These are phyloP conservation scores for Synergus laeviventris DNA, from an alignment of 2,888 invertebrate genomes.

Conservation along the genomic window DNA sequence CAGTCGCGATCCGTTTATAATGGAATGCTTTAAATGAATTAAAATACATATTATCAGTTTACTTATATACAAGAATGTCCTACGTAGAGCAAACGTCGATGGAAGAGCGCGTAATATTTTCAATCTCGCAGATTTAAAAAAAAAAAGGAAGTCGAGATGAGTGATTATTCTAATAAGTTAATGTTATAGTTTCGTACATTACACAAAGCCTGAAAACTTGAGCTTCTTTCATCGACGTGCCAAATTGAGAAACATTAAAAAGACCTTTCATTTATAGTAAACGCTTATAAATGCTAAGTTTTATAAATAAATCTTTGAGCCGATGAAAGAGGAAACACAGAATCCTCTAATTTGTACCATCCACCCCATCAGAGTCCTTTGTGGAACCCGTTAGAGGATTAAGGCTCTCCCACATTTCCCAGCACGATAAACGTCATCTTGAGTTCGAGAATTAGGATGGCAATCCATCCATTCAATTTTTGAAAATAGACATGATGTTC, in stretches of 20 bases:
- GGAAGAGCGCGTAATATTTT: conserved; percentile 21
- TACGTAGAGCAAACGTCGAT: conserved; percentile 30
- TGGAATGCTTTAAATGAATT: conserved; percentile 36
- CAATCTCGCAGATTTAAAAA: not conserved
- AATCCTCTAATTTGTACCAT: conserved; percentile 54
- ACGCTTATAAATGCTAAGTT: conserved; percentile 70
- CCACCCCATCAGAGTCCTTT: conserved; percentile 40
- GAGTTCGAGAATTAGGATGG: conserved; percentile 39
- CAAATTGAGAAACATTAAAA: conserved; percentile 56
- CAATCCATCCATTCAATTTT: conserved; percentile 39
- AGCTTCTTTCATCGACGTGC: conserved; percentile 64
- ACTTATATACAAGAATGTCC: conserved; percentile 30
- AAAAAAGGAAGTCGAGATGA: not conserved
- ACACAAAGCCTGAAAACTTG: not conserved
- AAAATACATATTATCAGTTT: conserved; percentile 20
- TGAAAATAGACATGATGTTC: conserved; percentile 56
- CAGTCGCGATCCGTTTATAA: conserved; percentile 7
- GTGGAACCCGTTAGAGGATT: conserved; percentile 37
- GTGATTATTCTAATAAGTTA: not conserved
- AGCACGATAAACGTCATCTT: conserved; percentile 42
- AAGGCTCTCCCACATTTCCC: conserved; percentile 45
- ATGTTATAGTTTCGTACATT: not conserved
- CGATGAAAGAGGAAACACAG: conserved; percentile 59
- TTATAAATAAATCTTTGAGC: conserved; percentile 69
- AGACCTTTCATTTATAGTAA: conserved; percentile 59